phyloP scores from a whole-genome alignment of 2,113 vertebrate species.

The Cheilinus undulatus region DNA sequence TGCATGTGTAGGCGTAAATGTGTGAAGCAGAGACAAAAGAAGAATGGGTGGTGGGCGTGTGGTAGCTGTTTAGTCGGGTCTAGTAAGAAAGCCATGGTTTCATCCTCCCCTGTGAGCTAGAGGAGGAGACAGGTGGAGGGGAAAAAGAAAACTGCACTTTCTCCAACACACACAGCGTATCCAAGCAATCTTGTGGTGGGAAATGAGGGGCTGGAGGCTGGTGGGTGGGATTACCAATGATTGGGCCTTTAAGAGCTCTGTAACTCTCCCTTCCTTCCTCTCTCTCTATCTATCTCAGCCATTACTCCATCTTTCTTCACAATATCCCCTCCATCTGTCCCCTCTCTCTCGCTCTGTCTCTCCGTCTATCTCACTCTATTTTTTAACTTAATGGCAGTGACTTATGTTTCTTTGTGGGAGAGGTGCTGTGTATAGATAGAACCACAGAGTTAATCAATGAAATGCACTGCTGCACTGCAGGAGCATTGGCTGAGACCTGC shows the following conservation, averaged over 20 bases:
- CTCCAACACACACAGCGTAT: constrained; percentile 13
- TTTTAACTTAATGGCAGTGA: constrained; percentile 59
- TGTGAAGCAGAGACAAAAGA: not conserved
- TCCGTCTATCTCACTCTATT: constrained; percentile 19
- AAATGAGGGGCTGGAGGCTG: constrained; percentile 30
- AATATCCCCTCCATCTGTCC: not conserved
- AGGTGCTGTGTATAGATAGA: constrained; percentile 51
- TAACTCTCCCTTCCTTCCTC: not conserved
- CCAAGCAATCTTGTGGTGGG: constrained; percentile 29
- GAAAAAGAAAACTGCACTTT: constrained; percentile 15
- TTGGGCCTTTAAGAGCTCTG: constrained; percentile 51
- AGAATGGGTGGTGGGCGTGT: constrained; percentile 19
- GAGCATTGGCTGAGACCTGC: constrained; percentile 41
- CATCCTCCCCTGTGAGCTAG: constrained; percentile 8
- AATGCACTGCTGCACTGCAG: constrained; percentile 69
- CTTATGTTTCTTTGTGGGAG: constrained; percentile 53
- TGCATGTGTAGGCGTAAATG: constrained; percentile 10
- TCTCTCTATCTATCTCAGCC: constrained; percentile 10
- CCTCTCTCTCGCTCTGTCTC: not conserved
- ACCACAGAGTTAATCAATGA: constrained; percentile 72
- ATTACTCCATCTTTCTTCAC: constrained; percentile 12
- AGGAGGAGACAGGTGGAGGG: not conserved
- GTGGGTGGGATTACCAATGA: constrained; percentile 50
- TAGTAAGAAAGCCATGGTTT: not conserved
- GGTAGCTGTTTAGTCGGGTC: constrained; percentile 16